Conservation (phyloP, 2,113 vertebrate species). For the Nyctereutes procyonoides region DNA sequence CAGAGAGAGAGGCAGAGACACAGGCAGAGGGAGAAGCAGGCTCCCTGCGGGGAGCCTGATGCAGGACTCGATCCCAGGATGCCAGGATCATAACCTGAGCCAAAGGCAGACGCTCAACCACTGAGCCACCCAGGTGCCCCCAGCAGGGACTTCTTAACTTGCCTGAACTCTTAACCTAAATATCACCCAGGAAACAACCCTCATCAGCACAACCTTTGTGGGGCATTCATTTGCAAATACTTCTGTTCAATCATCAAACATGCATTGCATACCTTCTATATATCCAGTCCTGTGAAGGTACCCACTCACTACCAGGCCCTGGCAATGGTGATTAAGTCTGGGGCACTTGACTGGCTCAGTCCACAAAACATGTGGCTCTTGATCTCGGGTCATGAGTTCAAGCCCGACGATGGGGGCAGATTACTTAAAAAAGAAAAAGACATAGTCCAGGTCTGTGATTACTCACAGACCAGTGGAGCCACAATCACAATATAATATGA, state of each 20-base stretch:
- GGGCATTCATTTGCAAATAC: not conserved
- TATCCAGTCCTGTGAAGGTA: not conserved
- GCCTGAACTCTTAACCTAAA: not conserved
- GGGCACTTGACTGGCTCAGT: not conserved
- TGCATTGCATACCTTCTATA: not conserved
- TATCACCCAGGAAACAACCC: not conserved
- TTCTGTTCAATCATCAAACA: not conserved
- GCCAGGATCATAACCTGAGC: too few relatives aligned
- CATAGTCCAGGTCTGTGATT: not conserved
- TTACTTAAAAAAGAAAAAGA: not conserved
- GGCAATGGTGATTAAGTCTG: not conserved
- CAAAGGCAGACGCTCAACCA: too few relatives aligned
- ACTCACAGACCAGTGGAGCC: not conserved
- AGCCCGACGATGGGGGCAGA: not conserved
- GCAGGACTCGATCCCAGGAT: too few relatives aligned
- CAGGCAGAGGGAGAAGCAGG: too few relatives aligned
- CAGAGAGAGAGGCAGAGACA: too few relatives aligned
- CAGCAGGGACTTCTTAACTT: slow-evolving; percentile 30
- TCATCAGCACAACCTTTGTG: not conserved
- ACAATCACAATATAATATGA: not conserved
- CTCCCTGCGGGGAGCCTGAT: too few relatives aligned
- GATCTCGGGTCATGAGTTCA: not conserved
- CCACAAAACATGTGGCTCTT: not conserved
- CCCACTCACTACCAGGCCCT: not conserved
- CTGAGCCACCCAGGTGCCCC: too few relatives aligned